Evolutionary conservation across 1,140 invertebrate genomes (phyloP), one percentile per base, ranked within the genome.

Genomic region (Xylocopa sonorina): DNA sequence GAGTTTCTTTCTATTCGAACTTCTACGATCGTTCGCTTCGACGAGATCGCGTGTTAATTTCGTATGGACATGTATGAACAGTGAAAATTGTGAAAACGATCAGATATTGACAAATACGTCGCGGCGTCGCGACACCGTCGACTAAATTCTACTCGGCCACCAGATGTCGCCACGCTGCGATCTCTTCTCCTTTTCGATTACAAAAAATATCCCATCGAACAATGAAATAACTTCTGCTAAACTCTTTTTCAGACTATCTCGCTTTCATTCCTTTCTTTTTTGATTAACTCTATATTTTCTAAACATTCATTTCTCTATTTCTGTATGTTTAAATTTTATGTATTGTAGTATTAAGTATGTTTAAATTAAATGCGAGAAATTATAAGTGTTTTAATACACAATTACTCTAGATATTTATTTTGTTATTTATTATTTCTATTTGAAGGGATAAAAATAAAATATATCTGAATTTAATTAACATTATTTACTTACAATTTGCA

Each of bases 71-170:
- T n/a, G 46, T 73, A 72, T n/a, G 80, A 67, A 82, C 75, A 53
- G 78, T 66, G 74, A 81, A 83, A 82, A 81, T 83, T 72, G 46
- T 69, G 81, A 80, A 75, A 81, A 83, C 78, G 74, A 73, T 53
- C 60, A 80, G 82, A 81, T 89, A 89, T 89, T 89, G 88, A 89
- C 87, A 89, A 89, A 88, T 89, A 88, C 86, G 79, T 82, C 84
- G 67, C 71, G 82, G 88, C 87, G 87, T 87, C 87, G 82, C 84
- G 86, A 88, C 86, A 88, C 87, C 64, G 82, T 82, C 80, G 80
- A 57, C 62, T 80, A 77, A 69, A 80, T 76, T 78, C 80, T 58
- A 53, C 50, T 50, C n/a, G n/a, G 21, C 66, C 69, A 32, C 57
- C 32, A 60, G 67, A n/a, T 72, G 72, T 57, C 74, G 82, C 78